Base-by-base conservation (phyloP, 1,140 invertebrate genomes). In the Lycorma delicatula region DNA sequence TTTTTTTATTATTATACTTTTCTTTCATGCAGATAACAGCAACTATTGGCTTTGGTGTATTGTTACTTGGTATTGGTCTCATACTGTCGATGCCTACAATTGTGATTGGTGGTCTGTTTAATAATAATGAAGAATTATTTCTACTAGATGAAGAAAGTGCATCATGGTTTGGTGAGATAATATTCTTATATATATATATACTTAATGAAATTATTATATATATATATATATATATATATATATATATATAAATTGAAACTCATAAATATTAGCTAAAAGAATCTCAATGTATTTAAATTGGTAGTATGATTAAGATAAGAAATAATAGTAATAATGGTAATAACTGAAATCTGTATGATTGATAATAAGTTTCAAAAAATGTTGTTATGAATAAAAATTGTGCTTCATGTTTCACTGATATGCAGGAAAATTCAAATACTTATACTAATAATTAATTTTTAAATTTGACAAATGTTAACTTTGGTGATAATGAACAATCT, bases 71-170 rank as follows among this genome's bases (percentile, higher is more conserved):
- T 1, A 22, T 60, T 4, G 59, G 59, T 12, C 48, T 60, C 4
- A 56, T 56, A 18, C 57, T 60, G 27, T 36, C 26, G 18, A 60
- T 60, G 59, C 59, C 59, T 13, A 60, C 59, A 29, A 52, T 60
- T 11, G 53, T 60, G 6, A 52, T 57, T 18, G 59, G 59, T n/a
- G 59, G 36, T 13, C 27, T 60, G 11, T n/a, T 28, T 12, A 20
- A 51, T 16, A 22, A 22, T 13, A 44, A 57, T 20, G 29, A 18
- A 28, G 12, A 57, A 27, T 11, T 9, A 7, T 31, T 13, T 51
- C 47, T n/a, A n/a, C n/a, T 57, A 1, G 47, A 57, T 34, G 56
- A 57, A 31, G 22, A 57, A 31, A 1, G 23, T n/a, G 56, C 56
- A 0, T 57, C 56, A 5, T 57, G 56, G 56, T 48, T 57, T 26